Conservation (phyloP, 2,888 invertebrate genomes). For the Mantis religiosa region DNA sequence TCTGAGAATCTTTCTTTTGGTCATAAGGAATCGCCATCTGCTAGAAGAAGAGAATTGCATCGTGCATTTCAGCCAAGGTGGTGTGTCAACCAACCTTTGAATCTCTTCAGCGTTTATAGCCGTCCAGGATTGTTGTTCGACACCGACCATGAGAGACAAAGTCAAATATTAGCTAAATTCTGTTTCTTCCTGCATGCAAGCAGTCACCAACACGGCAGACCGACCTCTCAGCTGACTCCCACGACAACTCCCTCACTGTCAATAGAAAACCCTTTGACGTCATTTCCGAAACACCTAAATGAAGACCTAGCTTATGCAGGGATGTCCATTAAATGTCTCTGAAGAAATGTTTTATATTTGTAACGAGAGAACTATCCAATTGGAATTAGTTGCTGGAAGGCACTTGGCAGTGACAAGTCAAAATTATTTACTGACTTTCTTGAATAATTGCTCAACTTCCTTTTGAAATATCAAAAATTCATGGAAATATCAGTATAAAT, state of each 20-base stretch:
- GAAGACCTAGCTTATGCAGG: slow-evolving; percentile 1
- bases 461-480: too few species aligned
- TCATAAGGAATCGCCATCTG: too few species aligned
- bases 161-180: slow-evolving; percentile 16
- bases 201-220: background rate
- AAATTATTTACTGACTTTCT: too few species aligned
- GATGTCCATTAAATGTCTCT: background rate
- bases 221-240: slow-evolving; percentile 12
- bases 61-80: background rate
- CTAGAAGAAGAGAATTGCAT: background rate
- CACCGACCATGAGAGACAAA: slow-evolving; percentile 3
- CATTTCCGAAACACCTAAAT: slow-evolving; percentile 17
- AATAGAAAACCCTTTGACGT: slow-evolving; percentile 26
- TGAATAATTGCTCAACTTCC: too few species aligned
- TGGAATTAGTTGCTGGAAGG: too few species aligned
- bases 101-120: background rate
- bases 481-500: too few species aligned
- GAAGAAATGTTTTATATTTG: background rate
- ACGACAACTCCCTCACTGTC: slow-evolving; percentile 21
- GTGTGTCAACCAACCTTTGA: background rate
- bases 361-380: too few species aligned
- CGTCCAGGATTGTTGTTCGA: background rate
- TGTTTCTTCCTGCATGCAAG: slow-evolving; percentile 3
- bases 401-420: too few species aligned
- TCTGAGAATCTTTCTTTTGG: too few species aligned